phyloP scores from a whole-genome alignment of 2,888 invertebrate species.

The Trisateles emortualis region DNA sequence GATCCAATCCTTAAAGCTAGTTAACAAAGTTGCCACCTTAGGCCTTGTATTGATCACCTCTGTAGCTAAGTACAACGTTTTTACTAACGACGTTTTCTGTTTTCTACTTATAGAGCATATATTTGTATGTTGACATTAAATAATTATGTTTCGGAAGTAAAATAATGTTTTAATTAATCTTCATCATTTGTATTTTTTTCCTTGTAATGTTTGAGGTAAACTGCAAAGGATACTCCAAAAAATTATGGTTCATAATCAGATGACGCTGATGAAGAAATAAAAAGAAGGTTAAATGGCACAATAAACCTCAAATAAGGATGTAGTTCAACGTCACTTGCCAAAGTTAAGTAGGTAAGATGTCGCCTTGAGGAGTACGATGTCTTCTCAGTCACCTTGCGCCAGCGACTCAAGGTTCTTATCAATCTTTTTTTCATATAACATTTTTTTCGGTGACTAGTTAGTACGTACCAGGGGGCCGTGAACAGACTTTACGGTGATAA shows the following conservation, averaged over 20 bases:
- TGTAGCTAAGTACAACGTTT: no score
- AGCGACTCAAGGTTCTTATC: slow-evolving; percentile 57
- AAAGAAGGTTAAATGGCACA: not conserved
- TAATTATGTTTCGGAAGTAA: not conserved
- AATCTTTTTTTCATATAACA: slow-evolving; percentile 52
- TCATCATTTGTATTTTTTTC: not conserved
- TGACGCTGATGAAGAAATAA: not conserved
- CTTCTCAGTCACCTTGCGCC: slow-evolving; percentile 61
- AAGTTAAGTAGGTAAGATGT: slow-evolving; percentile 29
- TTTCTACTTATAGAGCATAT: no score
- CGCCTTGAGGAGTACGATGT: slow-evolving; percentile 63
- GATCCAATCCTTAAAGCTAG: no score
- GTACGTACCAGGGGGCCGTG: slow-evolving; percentile 30
- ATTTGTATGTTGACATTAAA: no score
- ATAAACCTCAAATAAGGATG: slow-evolving; percentile 6
- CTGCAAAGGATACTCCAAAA: not conserved
- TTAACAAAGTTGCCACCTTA: no score
- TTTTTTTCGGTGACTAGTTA: slow-evolving; percentile 53
- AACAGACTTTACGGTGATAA: no score
- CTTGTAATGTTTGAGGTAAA: not conserved
- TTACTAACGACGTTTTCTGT: no score
- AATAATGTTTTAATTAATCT: not conserved
- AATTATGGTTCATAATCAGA: not conserved
- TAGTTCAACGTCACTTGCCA: slow-evolving; percentile 1
- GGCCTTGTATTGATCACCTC: no score